Base-by-base conservation (phyloP, 2,888 invertebrate species). In the Mythimna pallens region DNA sequence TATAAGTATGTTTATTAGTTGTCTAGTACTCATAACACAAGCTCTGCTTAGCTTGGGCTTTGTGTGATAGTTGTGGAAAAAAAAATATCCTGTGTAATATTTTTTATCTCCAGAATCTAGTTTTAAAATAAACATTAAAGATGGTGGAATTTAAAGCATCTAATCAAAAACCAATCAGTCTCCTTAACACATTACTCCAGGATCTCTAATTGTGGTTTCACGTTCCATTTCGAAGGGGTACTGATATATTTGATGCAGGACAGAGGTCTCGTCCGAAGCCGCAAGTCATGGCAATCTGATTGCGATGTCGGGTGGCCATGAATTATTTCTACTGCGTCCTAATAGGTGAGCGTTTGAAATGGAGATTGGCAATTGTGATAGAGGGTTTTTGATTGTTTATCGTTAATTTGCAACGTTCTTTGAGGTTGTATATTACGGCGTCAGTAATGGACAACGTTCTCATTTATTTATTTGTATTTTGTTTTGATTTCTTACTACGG, bases 221-320 rank as follows among this genome's bases (percentile, higher is more conserved):
- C 67, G 83, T 73, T 70, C 73, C 70, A 82, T 63, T 67, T 47
- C 47, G 62, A 81, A 77, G 67, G 80, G 83, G 79, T 63, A 22
- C 68, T 84, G 80, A 86, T 84, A 81, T 84, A 87, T 87, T 69
- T 59, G 73, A 68, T 22, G 1, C 17, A 65, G 84, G 80, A 61
- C 80, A 75, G 68, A 84, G 87, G 87, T 86, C 83, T 65, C 59
- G 70, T 78, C 74, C 59, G 77, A 58, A 67, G 66, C 65, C 75
- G 75, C 77, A 80, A 87, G 87, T 87, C 87, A 86, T 86, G 73
- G 81, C 69, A 63, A 86, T 87, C 87, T 81, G 86, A 87, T 87
- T 85, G 69, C 73, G 61, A 76, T 78, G 86, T 76, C 75, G 80
- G 73, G 73, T 70, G 61, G 55, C 80, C 69, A 80, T 87, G 86